Evolutionary conservation across 2,797 vertebrate species (phyloP).

Genomic region (Heterohyrax brucei): DNA sequence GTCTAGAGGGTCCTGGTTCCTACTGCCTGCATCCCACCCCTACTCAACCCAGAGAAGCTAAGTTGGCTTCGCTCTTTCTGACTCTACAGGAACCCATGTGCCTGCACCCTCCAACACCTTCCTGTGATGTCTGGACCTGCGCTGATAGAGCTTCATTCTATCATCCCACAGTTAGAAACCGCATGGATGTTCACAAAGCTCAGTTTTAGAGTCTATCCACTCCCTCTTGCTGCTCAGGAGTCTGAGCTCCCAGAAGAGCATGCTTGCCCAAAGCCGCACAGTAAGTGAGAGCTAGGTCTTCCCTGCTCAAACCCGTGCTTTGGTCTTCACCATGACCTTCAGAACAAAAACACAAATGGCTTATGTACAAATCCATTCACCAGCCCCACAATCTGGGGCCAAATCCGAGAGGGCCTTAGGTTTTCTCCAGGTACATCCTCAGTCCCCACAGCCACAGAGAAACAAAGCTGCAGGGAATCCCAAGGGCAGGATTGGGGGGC

Average conservation of each 20-base stretch:
- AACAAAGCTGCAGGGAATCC: conserved; percentile 17
- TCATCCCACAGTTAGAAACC: background rate
- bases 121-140: background rate
- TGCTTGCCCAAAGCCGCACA: background rate
- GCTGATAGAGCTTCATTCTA: background rate
- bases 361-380: background rate
- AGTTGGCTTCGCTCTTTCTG: background rate
- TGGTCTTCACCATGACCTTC: background rate
- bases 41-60: background rate
- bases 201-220: background rate
- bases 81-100: background rate
- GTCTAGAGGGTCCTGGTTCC: background rate
- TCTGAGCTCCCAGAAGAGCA: background rate
- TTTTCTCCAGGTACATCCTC: background rate
- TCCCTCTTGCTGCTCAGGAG: background rate
- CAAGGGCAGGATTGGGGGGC: background rate
- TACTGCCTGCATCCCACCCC: no score
- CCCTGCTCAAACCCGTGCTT: background rate
- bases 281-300: background rate
- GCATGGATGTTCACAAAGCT: background rate
- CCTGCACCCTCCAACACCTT: background rate
- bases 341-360: background rate
- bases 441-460: background rate
- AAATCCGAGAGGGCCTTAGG: background rate
- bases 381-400: background rate